Base-by-base conservation (phyloP, 2,797 vertebrate species). In the Mus spretus region DNA sequence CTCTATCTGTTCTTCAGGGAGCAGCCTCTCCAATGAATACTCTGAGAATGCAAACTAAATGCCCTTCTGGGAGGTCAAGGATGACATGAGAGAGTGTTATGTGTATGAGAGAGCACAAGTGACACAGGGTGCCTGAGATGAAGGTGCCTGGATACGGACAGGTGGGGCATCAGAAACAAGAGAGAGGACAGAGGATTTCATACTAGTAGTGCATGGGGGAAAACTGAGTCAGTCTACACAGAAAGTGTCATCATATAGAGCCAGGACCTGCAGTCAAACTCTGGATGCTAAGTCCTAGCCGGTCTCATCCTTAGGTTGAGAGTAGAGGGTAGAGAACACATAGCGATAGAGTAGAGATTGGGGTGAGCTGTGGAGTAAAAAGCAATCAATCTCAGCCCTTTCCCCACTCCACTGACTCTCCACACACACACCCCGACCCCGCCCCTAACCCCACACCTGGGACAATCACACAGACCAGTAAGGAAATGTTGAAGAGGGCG, bases 401-500 rank as follows among this genome's bases (percentile, higher is more conserved):
- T 94, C 82, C 96, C 96, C 22, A 88, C 94, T 96, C 93, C 53
- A 61, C 40, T 0, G 90, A 92, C 90, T 1, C 0, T 98, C 97
- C 59, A 61, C 22, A 61, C 59, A 61, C 59, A 61, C 8, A 61
- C 50, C 10, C 50, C 50, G 9, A 47, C 47, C 47, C 9, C 47
- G 9, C 50, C 59, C 24, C 98, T 44, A 40, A 37, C 19, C 98
- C 98, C 98, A 1, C 96, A 97, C 97, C 96, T 97, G 92, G 89
- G 40, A 78, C 96, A 99, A 99, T 99, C 99, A 99, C 99, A 98
- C 97, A 99, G 97, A 98, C 99, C 67, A 98, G 98, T 98, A 98
- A 98, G 78, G 98, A 99, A 99, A 99, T 98, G 99, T 99, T 99
- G 99, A 99, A 97, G 99, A 99, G 61, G 98, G 99, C 97, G 15